These are phyloP conservation scores for Volucella inflata DNA, from an alignment of 2,888 invertebrate species.

Conservation along the genomic window DNA sequence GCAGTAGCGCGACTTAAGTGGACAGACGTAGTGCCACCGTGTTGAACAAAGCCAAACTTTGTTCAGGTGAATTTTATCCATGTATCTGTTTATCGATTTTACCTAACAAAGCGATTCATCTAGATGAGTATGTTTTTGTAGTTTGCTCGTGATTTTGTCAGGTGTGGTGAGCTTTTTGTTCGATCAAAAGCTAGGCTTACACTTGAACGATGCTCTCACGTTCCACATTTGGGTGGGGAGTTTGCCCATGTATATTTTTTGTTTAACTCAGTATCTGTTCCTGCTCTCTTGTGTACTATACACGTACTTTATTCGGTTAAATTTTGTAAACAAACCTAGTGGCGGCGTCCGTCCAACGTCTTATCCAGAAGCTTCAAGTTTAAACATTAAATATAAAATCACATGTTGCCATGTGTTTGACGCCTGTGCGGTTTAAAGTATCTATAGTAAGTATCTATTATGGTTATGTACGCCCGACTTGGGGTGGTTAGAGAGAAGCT, in stretches of 20 bases:
- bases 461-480: background rate
- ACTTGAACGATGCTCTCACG: conserved; percentile 37
- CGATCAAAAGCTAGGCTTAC: conserved; percentile 48
- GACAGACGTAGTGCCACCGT: conserved; percentile 21
- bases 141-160: conserved; percentile 23
- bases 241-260: background rate
- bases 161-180: conserved; percentile 54
- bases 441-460: too few species aligned
- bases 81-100: conserved; percentile 56
- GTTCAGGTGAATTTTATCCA: conserved; percentile 12
- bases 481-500: conserved; percentile 5
- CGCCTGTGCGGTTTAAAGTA: conserved; percentile 29
- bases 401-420: conserved; percentile 5
- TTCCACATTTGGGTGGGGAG: conserved; percentile 50
- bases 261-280: background rate
- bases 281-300: conserved; percentile 16
- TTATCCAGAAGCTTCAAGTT: conserved; percentile 16
- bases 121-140: conserved; percentile 10
- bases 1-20: conserved; percentile 43
- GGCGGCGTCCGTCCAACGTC: conserved; percentile 6
- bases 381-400: conserved; percentile 43
- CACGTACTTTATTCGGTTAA: conserved; percentile 40
- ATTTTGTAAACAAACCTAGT: conserved; percentile 57
- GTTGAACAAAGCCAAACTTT: conserved; percentile 62
- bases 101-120: conserved; percentile 54